phyloP scores from a whole-genome alignment of 2,113 vertebrate species.

The Ploceus nigricollis region DNA sequence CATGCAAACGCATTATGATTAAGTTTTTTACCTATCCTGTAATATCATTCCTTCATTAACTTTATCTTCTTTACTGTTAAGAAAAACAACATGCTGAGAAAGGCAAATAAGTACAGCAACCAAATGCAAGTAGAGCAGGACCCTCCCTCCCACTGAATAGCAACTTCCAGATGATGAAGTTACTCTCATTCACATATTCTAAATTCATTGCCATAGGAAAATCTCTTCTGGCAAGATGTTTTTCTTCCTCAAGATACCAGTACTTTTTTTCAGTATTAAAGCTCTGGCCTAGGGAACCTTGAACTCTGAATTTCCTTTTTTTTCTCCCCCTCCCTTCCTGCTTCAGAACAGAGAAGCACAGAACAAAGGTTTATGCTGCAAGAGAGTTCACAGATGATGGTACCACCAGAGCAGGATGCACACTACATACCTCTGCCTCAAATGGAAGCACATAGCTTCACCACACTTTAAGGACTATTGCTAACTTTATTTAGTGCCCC shows the following conservation, averaged over 20 bases:
- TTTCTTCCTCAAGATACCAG: not conserved
- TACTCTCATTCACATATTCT: not conserved
- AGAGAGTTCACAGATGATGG: not conserved
- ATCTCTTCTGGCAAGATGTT: not conserved
- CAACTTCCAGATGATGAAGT: not conserved
- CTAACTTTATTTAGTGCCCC: not conserved
- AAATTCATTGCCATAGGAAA: not conserved
- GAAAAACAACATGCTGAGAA: not conserved
- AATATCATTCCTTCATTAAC: not conserved
- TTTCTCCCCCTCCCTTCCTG: not conserved
- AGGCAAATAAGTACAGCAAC: not conserved
- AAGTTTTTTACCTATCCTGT: not conserved
- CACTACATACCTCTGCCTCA: not conserved
- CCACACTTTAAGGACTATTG: not conserved
- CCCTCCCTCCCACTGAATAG: not conserved
- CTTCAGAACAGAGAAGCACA: not conserved
- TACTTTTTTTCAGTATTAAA: not conserved
- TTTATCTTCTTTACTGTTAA: not conserved
- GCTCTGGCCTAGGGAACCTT: not conserved
- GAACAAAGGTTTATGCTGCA: not conserved
- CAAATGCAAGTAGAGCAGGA: not conserved
- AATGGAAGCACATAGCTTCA: not conserved
- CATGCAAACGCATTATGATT: constrained; percentile 5
- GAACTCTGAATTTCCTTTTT: not conserved
- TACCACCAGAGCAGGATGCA: not conserved